Evolutionary conservation across 2,888 invertebrate genomes (phyloP).

Genomic region (Megaustenia siamemsis): DNA sequence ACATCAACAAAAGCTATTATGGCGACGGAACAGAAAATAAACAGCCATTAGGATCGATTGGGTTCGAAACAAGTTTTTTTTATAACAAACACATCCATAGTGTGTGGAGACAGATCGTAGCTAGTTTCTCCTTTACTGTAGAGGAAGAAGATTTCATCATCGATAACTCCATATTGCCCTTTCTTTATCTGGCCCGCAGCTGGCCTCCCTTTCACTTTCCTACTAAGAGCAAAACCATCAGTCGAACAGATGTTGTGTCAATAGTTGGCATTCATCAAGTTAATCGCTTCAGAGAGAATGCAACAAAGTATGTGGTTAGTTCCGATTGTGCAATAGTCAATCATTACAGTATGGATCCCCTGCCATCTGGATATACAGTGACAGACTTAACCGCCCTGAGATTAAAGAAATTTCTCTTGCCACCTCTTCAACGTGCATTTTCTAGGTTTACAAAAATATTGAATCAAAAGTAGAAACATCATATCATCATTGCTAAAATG

Average conservation of each 20-base stretch:
- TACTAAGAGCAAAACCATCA: constrained; percentile 12
- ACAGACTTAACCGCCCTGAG: neutral
- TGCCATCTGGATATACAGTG: neutral
- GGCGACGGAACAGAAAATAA: neutral
- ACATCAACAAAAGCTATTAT: neutral
- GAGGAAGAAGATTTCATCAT: constrained; percentile 32
- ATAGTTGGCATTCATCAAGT: constrained; percentile 4
- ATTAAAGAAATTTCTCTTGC: neutral
- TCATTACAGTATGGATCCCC: neutral
- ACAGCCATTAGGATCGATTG: constrained; percentile 11
- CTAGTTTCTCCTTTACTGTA: constrained; percentile 13
- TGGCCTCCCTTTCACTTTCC: neutral
- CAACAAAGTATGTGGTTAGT: neutral
- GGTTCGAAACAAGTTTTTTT: constrained; percentile 9
- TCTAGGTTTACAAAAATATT: constrained; percentile 10
- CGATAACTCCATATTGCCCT: neutral
- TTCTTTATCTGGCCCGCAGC: neutral
- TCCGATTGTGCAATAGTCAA: neutral
- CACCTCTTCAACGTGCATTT: constrained; percentile 5
- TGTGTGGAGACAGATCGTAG: neutral
- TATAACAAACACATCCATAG: neutral
- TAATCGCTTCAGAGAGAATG: neutral
- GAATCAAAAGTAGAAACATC: no score
- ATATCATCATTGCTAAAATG: no score
- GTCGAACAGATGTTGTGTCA: neutral